A percentile compares a stretch with the other conserved stretches of the same genome.
These are phyloP conservation scores for Blastomussa wellsi DNA, from an alignment of 92 coral and sea anemone species.

Conservation along the genomic window DNA sequence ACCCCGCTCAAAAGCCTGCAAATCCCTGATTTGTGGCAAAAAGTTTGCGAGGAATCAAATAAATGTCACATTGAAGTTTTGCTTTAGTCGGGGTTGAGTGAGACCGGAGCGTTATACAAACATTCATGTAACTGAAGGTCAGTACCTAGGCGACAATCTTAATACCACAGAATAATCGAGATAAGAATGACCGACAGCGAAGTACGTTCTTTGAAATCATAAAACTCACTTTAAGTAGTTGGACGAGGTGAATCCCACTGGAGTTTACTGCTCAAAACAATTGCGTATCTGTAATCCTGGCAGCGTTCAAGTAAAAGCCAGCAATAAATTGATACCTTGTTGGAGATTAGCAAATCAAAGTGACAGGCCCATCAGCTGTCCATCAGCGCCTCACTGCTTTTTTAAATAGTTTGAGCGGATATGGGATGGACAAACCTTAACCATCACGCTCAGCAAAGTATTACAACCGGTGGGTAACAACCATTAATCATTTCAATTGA, in stretches of 20 bases:
- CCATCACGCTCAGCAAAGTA: background rate
- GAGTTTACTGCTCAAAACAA: background rate
- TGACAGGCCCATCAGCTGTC: constrained; percentile 47
- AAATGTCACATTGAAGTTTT: background rate
- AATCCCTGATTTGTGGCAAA: background rate
- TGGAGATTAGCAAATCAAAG: constrained; percentile 34
- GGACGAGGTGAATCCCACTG: constrained; percentile 2
- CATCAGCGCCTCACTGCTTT: constrained; percentile 44
- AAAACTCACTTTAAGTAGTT: constrained; percentile 34
- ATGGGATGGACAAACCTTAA: constrained; percentile 23
- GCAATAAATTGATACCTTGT: constrained; percentile 31
- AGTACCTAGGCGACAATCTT: constrained; percentile 45
- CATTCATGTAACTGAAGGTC: constrained; percentile 24
- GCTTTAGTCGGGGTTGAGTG: constrained; percentile 17
- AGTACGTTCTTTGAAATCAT: background rate
- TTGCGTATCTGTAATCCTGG: background rate
- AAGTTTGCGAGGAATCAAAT: background rate
- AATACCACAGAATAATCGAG: constrained; percentile 10
- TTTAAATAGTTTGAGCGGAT: constrained; percentile 41
- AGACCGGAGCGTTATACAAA: constrained; percentile 29
- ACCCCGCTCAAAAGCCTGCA: background rate
- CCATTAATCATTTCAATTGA: constrained; percentile 13
- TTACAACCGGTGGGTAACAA: background rate
- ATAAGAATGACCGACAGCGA: constrained; percentile 25
- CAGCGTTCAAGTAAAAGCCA: constrained; percentile 2